These are phyloP conservation scores for Lathamus discolor DNA, from an alignment of 2,113 vertebrate species.

Conservation along the genomic window DNA sequence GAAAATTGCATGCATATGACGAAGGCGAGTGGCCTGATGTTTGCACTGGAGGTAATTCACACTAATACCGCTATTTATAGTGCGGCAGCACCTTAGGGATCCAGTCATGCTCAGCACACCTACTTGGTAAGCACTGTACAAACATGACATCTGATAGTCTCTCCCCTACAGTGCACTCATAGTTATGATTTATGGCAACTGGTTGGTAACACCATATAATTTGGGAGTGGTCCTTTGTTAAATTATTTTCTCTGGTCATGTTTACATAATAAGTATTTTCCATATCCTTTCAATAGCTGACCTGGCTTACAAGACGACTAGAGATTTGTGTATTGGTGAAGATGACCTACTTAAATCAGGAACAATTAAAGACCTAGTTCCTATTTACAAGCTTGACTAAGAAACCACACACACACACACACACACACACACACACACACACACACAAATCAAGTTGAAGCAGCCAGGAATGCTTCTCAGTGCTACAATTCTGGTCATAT, in stretches of 20 bases:
- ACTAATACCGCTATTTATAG: not conserved
- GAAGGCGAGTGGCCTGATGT: not conserved
- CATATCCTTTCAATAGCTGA: not conserved
- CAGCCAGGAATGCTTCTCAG: constrained; percentile 1
- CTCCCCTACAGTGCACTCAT: not conserved
- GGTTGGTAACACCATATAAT: not conserved
- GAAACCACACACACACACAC: not conserved
- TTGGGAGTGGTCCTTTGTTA: not conserved
- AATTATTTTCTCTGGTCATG: not conserved
- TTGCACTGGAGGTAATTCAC: not conserved
- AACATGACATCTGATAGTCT: not conserved
- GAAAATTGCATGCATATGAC: not conserved
- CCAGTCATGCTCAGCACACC: not conserved
- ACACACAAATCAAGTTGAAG: not conserved
- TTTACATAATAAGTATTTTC: not conserved
- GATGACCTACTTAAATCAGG: constrained; percentile 62
- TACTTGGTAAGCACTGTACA: not conserved
- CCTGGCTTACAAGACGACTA: not conserved
- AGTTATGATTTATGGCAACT: not conserved
- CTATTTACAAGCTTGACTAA: not conserved
- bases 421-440: not conserved
- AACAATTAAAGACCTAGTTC: constrained; percentile 38
- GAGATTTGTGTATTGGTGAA: not conserved
- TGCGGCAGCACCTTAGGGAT: constrained; percentile 7
- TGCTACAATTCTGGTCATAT: not conserved